Evolutionary conservation across 2,797 vertebrate species (phyloP).

Genomic region (Arctocebus calabarensis): DNA sequence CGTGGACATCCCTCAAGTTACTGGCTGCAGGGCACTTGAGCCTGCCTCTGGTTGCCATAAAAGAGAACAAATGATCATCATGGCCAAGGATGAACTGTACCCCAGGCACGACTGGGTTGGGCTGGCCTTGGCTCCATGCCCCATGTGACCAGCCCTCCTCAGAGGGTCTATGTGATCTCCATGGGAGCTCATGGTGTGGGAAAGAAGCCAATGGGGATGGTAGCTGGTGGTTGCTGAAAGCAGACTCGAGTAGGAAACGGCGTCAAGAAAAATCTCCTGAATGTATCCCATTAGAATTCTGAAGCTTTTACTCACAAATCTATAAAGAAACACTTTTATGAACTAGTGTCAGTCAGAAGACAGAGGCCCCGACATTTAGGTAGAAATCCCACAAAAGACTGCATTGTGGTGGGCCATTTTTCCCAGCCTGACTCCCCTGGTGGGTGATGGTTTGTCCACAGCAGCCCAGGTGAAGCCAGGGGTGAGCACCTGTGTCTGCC

Average conservation of each 20-base stretch:
- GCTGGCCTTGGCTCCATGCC: not conserved
- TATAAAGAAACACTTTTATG: too few relatives aligned
- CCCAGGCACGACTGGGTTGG: fast-evolving
- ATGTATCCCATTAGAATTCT: not conserved
- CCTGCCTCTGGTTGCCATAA: not conserved
- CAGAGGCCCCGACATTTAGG: not conserved
- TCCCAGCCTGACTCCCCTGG: fast-evolving
- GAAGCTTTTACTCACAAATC: not conserved
- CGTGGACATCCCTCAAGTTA: fast-evolving
- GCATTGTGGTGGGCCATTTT: not conserved
- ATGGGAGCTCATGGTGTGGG: fast-evolving
- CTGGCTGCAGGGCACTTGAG: fast-evolving
- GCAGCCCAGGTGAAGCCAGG: fast-evolving
- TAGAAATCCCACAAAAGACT: not conserved
- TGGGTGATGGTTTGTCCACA: fast-evolving
- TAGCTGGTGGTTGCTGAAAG: fast-evolving
- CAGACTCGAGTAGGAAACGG: not conserved
- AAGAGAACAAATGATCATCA: not conserved
- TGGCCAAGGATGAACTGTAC: not conserved
- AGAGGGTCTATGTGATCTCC: not conserved
- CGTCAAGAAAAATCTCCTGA: fast-evolving
- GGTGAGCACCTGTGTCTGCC: fast-evolving
- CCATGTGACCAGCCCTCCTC: fast-evolving
- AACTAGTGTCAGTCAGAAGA: not conserved
- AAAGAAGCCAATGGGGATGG: too few relatives aligned